Percentiles rank a stretch among this genome's conserved stretches.
Evolutionary conservation across 2,888 invertebrate species (phyloP).

Genomic region (Zhuqinia jingwanae): DNA sequence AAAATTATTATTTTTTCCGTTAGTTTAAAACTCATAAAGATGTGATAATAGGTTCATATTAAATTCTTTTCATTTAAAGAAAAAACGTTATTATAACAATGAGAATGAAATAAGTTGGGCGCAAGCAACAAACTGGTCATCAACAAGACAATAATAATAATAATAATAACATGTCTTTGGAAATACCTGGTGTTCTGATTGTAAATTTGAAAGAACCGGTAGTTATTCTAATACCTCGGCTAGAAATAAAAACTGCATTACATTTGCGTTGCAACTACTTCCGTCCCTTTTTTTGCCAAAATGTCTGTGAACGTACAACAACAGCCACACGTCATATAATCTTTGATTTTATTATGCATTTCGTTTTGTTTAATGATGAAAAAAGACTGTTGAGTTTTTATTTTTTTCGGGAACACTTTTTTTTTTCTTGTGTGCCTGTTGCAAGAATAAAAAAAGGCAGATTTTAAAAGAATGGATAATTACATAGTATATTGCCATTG

Average conservation of each 20-base stretch:
- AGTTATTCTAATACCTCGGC: not conserved
- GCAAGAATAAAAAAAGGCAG: too few relatives aligned
- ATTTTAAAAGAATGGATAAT: too few relatives aligned
- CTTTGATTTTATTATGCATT: too few relatives aligned
- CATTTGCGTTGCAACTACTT: constrained; percentile 6
- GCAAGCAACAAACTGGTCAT: not conserved
- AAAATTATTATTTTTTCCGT: not conserved
- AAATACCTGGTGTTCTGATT: not conserved
- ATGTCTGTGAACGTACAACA: too few relatives aligned
- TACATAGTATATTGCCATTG: too few relatives aligned
- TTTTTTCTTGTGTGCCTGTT: too few relatives aligned
- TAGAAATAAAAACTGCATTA: too few relatives aligned
- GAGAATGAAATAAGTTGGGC: not conserved
- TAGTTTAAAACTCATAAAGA: not conserved
- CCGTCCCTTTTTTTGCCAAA: not conserved
- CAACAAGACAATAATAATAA: too few relatives aligned
- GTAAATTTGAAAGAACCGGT: constrained; percentile 54
- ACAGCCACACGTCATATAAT: too few relatives aligned
- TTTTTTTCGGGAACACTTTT: too few relatives aligned
- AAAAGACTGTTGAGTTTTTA: too few relatives aligned
- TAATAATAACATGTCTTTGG: not conserved
- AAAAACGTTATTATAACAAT: not conserved
- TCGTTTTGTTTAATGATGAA: too few relatives aligned
- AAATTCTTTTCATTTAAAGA: not conserved
- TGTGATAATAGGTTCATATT: not conserved